phyloP scores from a whole-genome alignment of 2,113 vertebrate genomes.

The Prinia subflava region DNA sequence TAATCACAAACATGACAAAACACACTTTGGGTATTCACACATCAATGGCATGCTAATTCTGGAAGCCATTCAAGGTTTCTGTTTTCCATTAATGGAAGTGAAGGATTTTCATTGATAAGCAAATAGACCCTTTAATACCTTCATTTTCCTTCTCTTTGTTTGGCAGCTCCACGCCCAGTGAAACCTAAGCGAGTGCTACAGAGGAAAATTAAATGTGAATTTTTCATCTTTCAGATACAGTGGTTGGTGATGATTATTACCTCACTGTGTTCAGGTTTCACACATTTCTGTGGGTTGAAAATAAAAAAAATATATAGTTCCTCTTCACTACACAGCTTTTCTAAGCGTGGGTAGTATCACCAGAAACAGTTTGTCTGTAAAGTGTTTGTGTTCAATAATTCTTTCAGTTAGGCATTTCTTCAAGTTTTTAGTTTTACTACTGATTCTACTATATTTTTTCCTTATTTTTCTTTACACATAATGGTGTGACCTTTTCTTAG shows the following conservation, averaged over 20 bases:
- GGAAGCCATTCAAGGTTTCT: slow-evolving; percentile 52
- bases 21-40: neutral
- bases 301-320: neutral
- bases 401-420: neutral
- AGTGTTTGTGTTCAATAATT: neutral
- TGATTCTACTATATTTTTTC: neutral
- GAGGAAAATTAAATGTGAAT: slow-evolving; percentile 35
- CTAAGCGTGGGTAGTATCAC: neutral
- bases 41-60: slow-evolving; percentile 43
- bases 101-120: slow-evolving; percentile 28
- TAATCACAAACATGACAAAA: slow-evolving; percentile 44
- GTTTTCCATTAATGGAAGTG: slow-evolving; percentile 38
- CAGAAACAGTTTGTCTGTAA: neutral
- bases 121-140: slow-evolving; percentile 19
- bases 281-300: slow-evolving; percentile 30
- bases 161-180: slow-evolving; percentile 5
- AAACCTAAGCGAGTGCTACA: neutral
- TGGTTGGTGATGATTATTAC: slow-evolving; percentile 44
- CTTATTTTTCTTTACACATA: neutral
- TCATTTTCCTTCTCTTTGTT: slow-evolving; percentile 46
- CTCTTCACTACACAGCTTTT: neutral
- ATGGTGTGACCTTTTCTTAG: neutral
- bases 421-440: neutral
- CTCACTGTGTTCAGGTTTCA: slow-evolving; percentile 8
- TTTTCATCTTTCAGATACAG: slow-evolving; percentile 49